These are phyloP conservation scores for Neodiprion fabricii DNA, from an alignment of 1,140 invertebrate species.

Conservation along the genomic window DNA sequence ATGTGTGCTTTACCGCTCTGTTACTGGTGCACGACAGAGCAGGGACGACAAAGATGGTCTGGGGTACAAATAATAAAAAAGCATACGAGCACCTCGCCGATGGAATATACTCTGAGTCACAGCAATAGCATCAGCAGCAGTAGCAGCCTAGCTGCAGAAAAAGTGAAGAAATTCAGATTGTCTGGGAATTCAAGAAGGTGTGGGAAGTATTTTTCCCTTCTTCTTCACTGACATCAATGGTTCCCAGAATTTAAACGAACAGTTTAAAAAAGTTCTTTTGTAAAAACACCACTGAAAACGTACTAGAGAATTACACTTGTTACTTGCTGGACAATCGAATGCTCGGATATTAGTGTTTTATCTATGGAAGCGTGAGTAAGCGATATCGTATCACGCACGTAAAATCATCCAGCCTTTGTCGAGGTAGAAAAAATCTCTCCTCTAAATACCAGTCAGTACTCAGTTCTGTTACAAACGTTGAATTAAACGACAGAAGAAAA, in stretches of 20 bases:
- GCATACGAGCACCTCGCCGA: no score
- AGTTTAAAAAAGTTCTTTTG: no score
- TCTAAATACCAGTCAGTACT: no score
- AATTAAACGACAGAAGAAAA: no score
- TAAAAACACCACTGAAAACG: no score
- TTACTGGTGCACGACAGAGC: neutral
- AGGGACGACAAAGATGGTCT: neutral
- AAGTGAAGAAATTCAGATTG: neutral
- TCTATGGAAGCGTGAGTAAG: neutral
- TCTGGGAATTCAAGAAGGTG: neutral
- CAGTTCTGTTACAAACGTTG: no score
- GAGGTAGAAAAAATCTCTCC: no score
- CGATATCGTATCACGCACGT: neutral
- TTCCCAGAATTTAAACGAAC: no score
- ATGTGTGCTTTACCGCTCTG: neutral
- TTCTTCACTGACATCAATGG: neutral
- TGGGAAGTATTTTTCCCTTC: neutral
- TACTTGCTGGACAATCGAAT: no score
- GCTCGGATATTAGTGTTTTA: neutral
- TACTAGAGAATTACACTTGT: no score
- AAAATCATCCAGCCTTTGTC: neutral
- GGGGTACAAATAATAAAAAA: no score
- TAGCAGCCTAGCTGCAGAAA: neutral
- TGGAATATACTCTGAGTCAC: neutral
- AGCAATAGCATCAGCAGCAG: neutral